Conservation (phyloP, 2,797 vertebrate species). For the Champsocephalus esox region DNA sequence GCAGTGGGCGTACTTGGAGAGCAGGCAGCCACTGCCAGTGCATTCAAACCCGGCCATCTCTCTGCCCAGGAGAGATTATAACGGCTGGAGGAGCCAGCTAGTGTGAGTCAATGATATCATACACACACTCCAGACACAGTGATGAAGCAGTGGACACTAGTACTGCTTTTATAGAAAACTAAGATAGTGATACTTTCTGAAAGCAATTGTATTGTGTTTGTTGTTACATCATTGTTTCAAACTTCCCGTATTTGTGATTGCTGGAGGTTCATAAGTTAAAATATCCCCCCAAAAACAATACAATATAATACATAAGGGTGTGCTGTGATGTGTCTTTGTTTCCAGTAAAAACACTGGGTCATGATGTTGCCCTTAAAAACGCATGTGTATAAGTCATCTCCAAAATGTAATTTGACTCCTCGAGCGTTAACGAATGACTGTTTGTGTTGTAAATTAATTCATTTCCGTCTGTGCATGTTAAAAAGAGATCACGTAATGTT, state of each 20-base stretch:
- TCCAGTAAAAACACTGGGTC: background rate
- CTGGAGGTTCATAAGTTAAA: too few species aligned
- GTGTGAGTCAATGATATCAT: conserved; percentile 77
- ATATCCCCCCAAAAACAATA: too few species aligned
- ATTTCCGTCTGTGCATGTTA: background rate
- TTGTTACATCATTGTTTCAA: too few species aligned
- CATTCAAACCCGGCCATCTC: conserved; percentile 89
- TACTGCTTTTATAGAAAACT: too few species aligned
- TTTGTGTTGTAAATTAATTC: background rate
- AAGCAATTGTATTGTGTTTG: too few species aligned
- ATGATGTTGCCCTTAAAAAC: background rate
- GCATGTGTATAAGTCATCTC: too few species aligned
- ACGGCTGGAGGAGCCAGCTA: conserved; percentile 88
- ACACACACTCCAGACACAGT: background rate
- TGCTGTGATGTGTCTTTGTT: background rate
- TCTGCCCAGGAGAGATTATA: conserved; percentile 86
- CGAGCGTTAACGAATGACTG: background rate
- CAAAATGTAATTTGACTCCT: background rate
- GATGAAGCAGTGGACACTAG: too few species aligned
- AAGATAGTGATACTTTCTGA: too few species aligned
- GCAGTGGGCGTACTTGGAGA: conserved; percentile 86
- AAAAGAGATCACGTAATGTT: background rate
- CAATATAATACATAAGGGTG: too few species aligned
- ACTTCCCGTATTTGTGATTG: too few species aligned
- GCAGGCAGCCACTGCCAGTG: conserved; percentile 84